Conservation (phyloP, 1,140 invertebrate genomes). For the Zaprionus vittiger region DNA sequence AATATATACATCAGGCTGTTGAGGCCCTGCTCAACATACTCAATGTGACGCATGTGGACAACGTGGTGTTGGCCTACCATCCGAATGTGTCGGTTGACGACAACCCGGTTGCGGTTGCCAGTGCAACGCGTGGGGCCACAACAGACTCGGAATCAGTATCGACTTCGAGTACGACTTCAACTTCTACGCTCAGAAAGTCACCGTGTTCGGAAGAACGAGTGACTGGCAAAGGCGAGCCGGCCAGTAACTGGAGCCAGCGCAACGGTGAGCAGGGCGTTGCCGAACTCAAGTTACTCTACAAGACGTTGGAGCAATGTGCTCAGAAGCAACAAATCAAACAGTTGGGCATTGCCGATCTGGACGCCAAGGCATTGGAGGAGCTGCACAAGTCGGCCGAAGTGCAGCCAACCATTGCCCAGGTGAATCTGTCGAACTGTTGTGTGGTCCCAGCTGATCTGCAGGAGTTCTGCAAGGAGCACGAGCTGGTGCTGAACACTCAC, state of each 20-base stretch:
- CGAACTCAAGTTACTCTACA: slow-evolving; percentile 87
- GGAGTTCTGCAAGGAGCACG: slow-evolving; percentile 94
- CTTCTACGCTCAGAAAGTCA: not conserved
- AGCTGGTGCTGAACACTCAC: slow-evolving; percentile 97
- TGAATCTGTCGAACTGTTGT: slow-evolving; percentile 97
- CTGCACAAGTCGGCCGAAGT: slow-evolving; percentile 92
- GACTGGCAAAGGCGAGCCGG: slow-evolving; percentile 3
- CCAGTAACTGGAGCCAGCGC: slow-evolving; percentile 84
- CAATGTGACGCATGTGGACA: slow-evolving; percentile 78
- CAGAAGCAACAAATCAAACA: slow-evolving; percentile 86
- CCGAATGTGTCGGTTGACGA: slow-evolving; percentile 46
- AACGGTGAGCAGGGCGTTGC: slow-evolving; percentile 77
- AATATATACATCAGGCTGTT: slow-evolving; percentile 65
- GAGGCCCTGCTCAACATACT: slow-evolving; percentile 69
- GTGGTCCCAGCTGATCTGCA: slow-evolving; percentile 96
- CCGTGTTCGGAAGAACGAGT: slow-evolving; percentile 21
- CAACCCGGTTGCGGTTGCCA: slow-evolving; percentile 47
- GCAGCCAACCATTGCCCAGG: slow-evolving; percentile 96
- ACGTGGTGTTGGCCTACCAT: slow-evolving; percentile 82
- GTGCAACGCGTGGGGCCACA: slow-evolving; percentile 56
- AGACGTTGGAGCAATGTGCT: slow-evolving; percentile 71
- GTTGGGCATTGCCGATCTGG: slow-evolving; percentile 95
- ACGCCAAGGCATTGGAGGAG: slow-evolving; percentile 90
- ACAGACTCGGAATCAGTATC: slow-evolving; percentile 45
- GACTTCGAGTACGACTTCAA: slow-evolving; percentile 36